Evolutionary conservation across 1,140 invertebrate genomes (phyloP).

Genomic region (Philopotamus ludificatus): DNA sequence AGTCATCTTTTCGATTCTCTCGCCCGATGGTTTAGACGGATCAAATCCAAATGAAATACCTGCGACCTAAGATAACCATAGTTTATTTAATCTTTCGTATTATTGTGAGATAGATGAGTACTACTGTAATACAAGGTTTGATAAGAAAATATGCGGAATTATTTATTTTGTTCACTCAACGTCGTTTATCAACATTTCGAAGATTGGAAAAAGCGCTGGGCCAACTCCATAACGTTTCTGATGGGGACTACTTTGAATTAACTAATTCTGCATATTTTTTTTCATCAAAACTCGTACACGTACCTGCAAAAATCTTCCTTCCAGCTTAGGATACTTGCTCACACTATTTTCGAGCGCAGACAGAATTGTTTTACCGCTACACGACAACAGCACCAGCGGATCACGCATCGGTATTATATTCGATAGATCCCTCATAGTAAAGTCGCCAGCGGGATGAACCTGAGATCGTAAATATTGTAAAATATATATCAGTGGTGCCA

Average conservation of each 20-base stretch:
- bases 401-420: conserved; percentile 83
- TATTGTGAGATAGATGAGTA: too few species aligned
- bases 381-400: conserved; percentile 70
- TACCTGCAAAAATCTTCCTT: conserved; percentile 80
- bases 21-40: conserved; percentile 67
- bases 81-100: too few species aligned
- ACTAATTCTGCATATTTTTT: background rate
- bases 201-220: too few species aligned
- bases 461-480: conserved; percentile 46
- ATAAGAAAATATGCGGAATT: too few species aligned
- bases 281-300: background rate
- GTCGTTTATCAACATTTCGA: too few species aligned
- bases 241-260: background rate
- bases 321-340: conserved; percentile 74
- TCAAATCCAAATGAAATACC: conserved; percentile 85
- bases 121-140: conserved; percentile 1
- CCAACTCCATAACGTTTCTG: background rate
- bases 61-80: too few species aligned
- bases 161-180: too few species aligned
- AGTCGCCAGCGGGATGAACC: conserved; percentile 75
- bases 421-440: conserved; percentile 79
- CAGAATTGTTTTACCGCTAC: conserved; percentile 65
- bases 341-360: conserved; percentile 76
- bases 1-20: conserved; percentile 67
- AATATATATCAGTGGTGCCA: conserved; percentile 7